Evolutionary conservation across 2,113 vertebrate genomes (phyloP), one percentile per base, ranked within the genome.

Genomic region (Origma solitaria): DNA sequence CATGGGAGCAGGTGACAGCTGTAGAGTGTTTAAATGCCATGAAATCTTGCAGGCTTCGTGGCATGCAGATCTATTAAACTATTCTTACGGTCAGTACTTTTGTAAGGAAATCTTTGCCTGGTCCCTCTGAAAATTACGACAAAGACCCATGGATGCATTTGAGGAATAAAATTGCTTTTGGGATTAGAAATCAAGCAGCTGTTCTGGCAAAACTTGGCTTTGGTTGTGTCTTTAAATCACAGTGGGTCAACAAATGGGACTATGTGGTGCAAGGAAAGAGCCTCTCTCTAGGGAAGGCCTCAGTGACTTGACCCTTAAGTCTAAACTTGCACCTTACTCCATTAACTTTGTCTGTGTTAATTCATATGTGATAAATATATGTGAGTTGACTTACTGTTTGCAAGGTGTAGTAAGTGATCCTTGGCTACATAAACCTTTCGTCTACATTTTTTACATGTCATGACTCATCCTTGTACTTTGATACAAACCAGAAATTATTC

Each of bases 401-500:
- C 60, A 73, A 72, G 13, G 38, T 42, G 35, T 68, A 45, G 3
- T 62, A 47, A 60, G n/a, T 60, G 21, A 37, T 77, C 31, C 35
- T 70, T 88, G 50, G 28, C 40, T 78, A 17, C 10, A 2, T 33
- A 33, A 81, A 69, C 10, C 4, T 86, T 16, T 65, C 2, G 8
- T 65, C 21, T 78, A 3, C 11, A 1, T 28, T 71, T 73, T 78
- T 64, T 38, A 6, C 4, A 2, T 18, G 7, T 71, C 50, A 11
- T 11, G 33, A 18, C 8, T 86, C 11, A 11, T 53, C 1, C 0
- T 35, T 64, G 21, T 24, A 54, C n/a, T 77, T 77, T 1, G 1
- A 14, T 40, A 35, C 15, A 47, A 64, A 76, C 44, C 19, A 51
- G 35, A 42, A 75, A 28, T 0, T 0, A 37, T 76, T 76, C 14